Evolutionary conservation across 2,888 invertebrate genomes (phyloP), one percentile per base, ranked within the genome.

Genomic region (Troides helena): DNA sequence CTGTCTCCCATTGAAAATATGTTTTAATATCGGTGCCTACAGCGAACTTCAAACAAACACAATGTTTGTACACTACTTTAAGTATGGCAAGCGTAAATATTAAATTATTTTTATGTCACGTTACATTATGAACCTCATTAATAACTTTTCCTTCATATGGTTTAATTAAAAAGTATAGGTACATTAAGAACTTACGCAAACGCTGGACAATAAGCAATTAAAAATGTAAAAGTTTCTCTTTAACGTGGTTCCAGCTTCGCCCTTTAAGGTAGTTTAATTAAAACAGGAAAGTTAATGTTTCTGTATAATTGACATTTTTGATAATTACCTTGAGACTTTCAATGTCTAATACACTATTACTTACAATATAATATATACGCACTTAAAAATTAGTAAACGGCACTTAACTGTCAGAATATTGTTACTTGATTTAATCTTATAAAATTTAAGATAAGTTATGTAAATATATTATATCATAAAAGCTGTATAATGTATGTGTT

Each of bases 191-290:
- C 53, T 53, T 53, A 53, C n/a, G 53, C 53, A 18, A 53, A n/a
- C 53, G 53, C 8, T n/a, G 53, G 30, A 62, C 66, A 60, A 67
- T 67, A 59, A 30, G 53, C 60, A 60, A 60, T 67, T 67, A 61
- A 67, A 61, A 53, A 43, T 36, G 58, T 60, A 50, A 66, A 67
- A 67, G 59, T 30, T 61, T 67, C 30, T 46, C 50, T 67, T 60
- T 30, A 50, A n/a, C 30, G 60, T 53, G 61, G 50, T 65, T 59
- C 58, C 65, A 65, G 58, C 43, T 23, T 59, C 43, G 43, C 58
- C 58, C 65, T 58, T 65, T 65, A 65, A 58, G 58, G 65, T 58
- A 43, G 46, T 65, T 43, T 53, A 46, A 43, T 65, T 65, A 39
- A 65, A 59, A 65, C 65, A 18, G 65, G 65, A 65, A 58, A 25